Conservation (phyloP, 2,888 invertebrate genomes). For the Parnassius glacialis region DNA sequence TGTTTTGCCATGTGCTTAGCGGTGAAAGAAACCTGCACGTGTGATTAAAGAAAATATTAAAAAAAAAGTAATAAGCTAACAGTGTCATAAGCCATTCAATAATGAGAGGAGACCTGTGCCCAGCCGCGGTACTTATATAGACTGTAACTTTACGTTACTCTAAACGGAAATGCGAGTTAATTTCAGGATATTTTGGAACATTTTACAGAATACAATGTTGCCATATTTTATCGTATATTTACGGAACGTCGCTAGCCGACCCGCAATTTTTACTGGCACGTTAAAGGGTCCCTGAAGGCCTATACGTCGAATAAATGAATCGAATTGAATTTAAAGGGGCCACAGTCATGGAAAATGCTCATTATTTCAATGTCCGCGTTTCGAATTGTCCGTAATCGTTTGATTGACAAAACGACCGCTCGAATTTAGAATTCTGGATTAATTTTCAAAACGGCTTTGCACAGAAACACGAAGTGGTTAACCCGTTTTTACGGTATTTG, state of each 20-base stretch:
- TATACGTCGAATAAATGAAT: constrained; percentile 25
- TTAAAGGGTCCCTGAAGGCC: constrained; percentile 22
- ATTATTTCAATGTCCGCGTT: constrained; percentile 23
- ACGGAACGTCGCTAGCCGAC: constrained; percentile 5
- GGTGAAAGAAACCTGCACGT: too few relatives aligned
- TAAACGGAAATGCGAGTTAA: too few relatives aligned
- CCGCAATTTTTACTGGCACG: constrained; percentile 18
- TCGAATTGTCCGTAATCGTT: constrained; percentile 23
- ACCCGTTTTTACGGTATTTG: constrained; percentile 20
- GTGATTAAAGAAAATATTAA: too few relatives aligned
- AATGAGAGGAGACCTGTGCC: too few relatives aligned
- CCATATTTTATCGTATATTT: constrained; percentile 5
- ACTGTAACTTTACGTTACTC: too few relatives aligned
- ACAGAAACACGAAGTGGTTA: constrained; percentile 12
- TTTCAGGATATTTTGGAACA: background rate
- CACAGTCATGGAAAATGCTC: constrained; percentile 24
- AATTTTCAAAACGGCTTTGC: constrained; percentile 13
- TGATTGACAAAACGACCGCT: constrained; percentile 23
- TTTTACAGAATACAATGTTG: background rate
- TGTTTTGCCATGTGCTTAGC: too few relatives aligned
- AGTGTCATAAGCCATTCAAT: too few relatives aligned
- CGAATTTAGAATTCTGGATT: constrained; percentile 21
- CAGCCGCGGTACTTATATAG: too few relatives aligned
- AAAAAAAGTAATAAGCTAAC: too few relatives aligned
- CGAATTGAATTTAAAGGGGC: constrained; percentile 26